A percentile compares a stretch with the other conserved stretches of the same genome.
Conservation (phyloP, 1,140 invertebrate species). For the Dryas iulia region DNA sequence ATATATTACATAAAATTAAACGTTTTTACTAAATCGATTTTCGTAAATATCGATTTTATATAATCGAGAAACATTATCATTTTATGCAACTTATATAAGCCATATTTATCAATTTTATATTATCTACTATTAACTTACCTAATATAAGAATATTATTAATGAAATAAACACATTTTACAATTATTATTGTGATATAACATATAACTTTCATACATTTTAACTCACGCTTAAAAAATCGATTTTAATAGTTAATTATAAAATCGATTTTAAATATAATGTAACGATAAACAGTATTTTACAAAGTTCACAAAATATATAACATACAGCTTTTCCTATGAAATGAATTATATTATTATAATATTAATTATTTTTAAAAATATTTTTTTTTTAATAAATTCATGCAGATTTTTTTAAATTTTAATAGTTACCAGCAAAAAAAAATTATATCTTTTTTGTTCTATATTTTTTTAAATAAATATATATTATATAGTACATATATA, state of each 20-base stretch:
- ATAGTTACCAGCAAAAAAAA: not conserved
- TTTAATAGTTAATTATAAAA: not conserved
- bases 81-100: not conserved
- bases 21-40: not conserved
- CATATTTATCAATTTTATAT: not conserved
- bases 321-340: too few relatives aligned
- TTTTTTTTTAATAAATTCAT: too few relatives aligned
- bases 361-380: too few relatives aligned
- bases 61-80: not conserved
- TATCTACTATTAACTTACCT: not conserved
- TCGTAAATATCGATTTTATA: not conserved
- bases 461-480: too few relatives aligned
- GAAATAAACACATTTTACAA: not conserved
- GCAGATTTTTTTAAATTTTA: too few relatives aligned
- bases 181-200: not conserved
- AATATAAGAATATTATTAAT: not conserved
- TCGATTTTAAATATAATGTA: not conserved
- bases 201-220: not conserved
- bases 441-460: too few relatives aligned
- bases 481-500: constrained; percentile 14
- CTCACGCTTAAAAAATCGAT: not conserved
- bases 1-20: too few relatives aligned
- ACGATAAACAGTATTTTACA: constrained; percentile 24
- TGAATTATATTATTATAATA: too few relatives aligned
- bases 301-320: not conserved